phyloP scores from a whole-genome alignment of 2,888 invertebrate genomes.

The Balanococcus diminutus region DNA sequence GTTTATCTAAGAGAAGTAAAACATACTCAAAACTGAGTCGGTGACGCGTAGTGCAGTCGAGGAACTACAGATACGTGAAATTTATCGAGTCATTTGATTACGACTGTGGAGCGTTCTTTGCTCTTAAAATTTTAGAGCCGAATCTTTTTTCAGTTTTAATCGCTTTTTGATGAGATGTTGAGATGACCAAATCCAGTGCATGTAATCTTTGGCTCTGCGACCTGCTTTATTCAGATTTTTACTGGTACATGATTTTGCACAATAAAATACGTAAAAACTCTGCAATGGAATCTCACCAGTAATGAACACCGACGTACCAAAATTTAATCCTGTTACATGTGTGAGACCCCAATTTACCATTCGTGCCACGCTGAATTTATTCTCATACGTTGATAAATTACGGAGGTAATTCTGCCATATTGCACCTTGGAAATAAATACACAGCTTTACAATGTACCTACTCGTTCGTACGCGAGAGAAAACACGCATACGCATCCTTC shows the following conservation, averaged over 20 bases:
- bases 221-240: too few species aligned
- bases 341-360: too few species aligned
- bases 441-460: not conserved
- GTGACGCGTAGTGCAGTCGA: too few species aligned
- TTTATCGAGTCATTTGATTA: not conserved
- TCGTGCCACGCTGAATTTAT: too few species aligned
- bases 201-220: not conserved
- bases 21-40: too few species aligned
- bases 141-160: constrained; percentile 20
- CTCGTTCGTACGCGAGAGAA: not conserved
- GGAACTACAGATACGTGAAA: constrained; percentile 9
- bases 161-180: constrained; percentile 15
- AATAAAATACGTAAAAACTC: too few species aligned
- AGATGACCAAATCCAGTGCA: not conserved
- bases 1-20: too few species aligned
- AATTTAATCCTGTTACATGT: too few species aligned
- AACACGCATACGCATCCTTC: not conserved
- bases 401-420: not conserved
- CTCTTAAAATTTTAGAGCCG: not conserved
- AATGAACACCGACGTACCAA: too few species aligned
- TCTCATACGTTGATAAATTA: constrained; percentile 5
- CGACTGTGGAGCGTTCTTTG: not conserved
- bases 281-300: too few species aligned
- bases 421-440: not conserved
- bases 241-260: too few species aligned